phyloP scores from a whole-genome alignment of 92 coral and sea anemone species.

The Epizoanthus illoricatus region DNA sequence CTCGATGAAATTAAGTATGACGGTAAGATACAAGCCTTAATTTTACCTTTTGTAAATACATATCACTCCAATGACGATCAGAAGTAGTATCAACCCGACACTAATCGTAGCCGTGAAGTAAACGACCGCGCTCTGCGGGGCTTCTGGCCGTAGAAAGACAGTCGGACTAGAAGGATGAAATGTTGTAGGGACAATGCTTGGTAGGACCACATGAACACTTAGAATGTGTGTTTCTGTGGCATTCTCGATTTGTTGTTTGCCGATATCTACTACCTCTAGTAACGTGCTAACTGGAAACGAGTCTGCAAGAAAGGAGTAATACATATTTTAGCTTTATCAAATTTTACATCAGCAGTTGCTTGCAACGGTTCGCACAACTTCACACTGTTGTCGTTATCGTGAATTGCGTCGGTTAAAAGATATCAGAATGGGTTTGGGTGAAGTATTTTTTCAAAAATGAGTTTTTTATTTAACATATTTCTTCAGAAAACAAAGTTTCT shows the following conservation, averaged over 20 bases:
- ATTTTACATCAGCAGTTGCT: no score
- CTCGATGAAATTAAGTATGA: no score
- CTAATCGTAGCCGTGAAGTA: conserved; percentile 18
- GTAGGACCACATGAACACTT: neutral
- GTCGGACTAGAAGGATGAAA: neutral
- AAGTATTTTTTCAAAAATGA: no score
- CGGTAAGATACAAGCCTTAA: neutral
- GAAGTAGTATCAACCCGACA: conserved; percentile 16
- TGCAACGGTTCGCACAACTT: no score
- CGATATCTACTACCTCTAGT: neutral
- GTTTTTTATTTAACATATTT: no score
- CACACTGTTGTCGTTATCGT: no score
- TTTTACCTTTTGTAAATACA: conserved; percentile 21
- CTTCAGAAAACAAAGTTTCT: no score
- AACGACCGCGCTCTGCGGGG: neutral
- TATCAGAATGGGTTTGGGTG: no score
- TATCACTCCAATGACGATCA: neutral
- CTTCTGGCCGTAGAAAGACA: neutral
- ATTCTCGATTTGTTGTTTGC: conserved; percentile 15
- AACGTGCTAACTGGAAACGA: neutral
- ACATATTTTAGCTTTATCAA: neutral
- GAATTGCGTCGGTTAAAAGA: no score
- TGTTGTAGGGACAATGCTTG: neutral
- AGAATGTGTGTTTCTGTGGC: conserved; percentile 16
- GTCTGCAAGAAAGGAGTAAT: neutral